A percentile compares a stretch with the other conserved stretches of the same genome.
Conservation (phyloP, 2,888 invertebrate genomes). For the Linnaemya tessellans region DNA sequence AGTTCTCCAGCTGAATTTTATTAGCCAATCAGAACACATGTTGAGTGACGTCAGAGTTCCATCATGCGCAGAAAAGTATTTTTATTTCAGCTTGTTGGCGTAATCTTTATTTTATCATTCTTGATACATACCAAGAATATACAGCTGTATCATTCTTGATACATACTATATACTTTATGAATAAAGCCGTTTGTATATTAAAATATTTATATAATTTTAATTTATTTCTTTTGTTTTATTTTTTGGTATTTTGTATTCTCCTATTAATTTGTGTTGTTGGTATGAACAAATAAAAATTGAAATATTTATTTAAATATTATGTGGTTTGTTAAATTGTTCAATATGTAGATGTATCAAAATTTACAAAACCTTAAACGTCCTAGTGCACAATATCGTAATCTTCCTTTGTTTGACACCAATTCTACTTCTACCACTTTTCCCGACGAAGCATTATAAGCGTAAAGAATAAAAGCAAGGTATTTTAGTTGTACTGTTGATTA, state of each 20-base stretch:
- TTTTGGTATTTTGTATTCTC: conserved; percentile 33
- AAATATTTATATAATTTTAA: not conserved
- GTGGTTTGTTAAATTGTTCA: conserved; percentile 55
- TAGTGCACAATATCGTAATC: conserved; percentile 81
- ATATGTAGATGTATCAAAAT: conserved; percentile 78
- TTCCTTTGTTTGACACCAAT: conserved; percentile 71
- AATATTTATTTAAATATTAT: conserved; percentile 16
- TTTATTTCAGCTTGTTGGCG: too few species aligned
- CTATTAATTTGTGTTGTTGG: conserved; percentile 40
- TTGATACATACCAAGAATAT: too few species aligned
- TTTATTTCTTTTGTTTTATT: conserved; percentile 29
- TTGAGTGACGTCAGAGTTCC: too few species aligned
- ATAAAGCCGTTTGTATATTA: too few species aligned
- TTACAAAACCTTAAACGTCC: conserved; percentile 81
- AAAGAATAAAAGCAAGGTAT: conserved; percentile 77
- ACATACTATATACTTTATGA: too few species aligned
- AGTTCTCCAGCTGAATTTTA: too few species aligned
- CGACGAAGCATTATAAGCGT: conserved; percentile 76
- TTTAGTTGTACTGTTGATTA: conserved; percentile 68
- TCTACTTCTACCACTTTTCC: conserved; percentile 60
- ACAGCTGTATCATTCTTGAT: too few species aligned
- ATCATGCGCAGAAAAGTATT: too few species aligned
- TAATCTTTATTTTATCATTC: too few species aligned
- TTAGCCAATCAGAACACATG: too few species aligned
- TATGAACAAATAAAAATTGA: conserved; percentile 8